Evolutionary conservation across 1,140 invertebrate species (phyloP).

Genomic region (Bombus sylvicola): DNA sequence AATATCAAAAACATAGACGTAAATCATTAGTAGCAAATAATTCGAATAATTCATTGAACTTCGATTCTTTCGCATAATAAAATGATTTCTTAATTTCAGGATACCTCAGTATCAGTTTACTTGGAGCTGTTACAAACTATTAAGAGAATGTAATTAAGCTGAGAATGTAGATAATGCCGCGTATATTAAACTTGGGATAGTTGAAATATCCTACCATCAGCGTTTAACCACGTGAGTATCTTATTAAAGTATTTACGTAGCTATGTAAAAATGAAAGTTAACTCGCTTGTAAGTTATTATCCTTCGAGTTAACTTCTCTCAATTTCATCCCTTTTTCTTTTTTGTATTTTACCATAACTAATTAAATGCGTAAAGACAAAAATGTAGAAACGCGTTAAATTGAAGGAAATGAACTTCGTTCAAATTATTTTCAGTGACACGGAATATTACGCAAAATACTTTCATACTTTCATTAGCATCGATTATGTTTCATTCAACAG

Average conservation of each 20-base stretch:
- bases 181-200: conserved; percentile 65
- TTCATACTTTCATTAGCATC: background rate
- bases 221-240: conserved; percentile 59
- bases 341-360: background rate
- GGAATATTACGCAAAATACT: background rate
- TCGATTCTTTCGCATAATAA: background rate
- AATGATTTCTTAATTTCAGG: conserved; percentile 47
- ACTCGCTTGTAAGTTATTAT: background rate
- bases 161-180: conserved; percentile 71
- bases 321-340: background rate
- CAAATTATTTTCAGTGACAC: background rate
- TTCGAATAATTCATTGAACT: background rate
- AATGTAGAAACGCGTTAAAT: background rate
- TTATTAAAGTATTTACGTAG: conserved; percentile 55
- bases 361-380: too few relatives aligned
- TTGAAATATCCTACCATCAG: conserved; percentile 60
- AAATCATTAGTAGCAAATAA: background rate
- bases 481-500: background rate
- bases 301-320: background rate
- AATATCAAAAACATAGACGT: too few relatives aligned
- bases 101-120: conserved; percentile 35
- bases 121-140: conserved; percentile 64
- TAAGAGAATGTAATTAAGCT: conserved; percentile 74
- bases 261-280: conserved; percentile 11
- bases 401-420: background rate